Percentiles rank a stretch among this genome's conserved stretches.
These are phyloP conservation scores for Monodelphis domestica DNA, from an alignment of 2,797 vertebrate genomes.

Conservation along the genomic window DNA sequence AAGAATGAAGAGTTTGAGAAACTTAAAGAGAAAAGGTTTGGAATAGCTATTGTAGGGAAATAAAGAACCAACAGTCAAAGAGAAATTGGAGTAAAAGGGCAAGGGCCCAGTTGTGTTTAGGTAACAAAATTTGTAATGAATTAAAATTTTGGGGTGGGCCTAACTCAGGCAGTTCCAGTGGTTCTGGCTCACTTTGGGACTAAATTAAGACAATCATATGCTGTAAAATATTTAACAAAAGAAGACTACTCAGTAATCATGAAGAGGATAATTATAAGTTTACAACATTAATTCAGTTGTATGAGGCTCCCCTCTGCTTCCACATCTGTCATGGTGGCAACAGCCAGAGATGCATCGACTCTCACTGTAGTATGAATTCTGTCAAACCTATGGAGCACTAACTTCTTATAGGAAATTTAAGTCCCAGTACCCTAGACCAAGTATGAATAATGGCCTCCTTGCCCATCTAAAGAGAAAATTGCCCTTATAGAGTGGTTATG, in stretches of 20 bases:
- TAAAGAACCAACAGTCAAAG: no score
- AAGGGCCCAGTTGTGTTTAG: neutral
- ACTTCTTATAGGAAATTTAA: neutral
- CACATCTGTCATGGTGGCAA: neutral
- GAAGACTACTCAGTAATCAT: neutral
- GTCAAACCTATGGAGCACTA: neutral
- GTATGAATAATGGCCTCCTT: neutral
- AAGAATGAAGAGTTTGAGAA: neutral
- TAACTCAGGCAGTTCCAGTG: neutral
- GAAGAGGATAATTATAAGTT: neutral
- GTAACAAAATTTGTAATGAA: neutral
- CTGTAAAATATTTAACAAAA: no score
- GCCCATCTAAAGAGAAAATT: neutral
- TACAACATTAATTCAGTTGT: neutral
- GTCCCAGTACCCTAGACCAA: neutral
- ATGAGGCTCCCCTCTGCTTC: neutral
- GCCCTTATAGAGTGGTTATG: neutral
- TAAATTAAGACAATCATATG: neutral
- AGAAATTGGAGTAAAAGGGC: neutral
- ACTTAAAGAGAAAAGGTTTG: neutral
- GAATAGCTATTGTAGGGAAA: neutral
- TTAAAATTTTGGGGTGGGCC: no score
- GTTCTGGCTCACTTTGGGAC: neutral
- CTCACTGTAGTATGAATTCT: neutral
- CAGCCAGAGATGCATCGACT: neutral